Evolutionary conservation across 2,113 vertebrate genomes (phyloP).

Genomic region (Charadrius vociferus): DNA sequence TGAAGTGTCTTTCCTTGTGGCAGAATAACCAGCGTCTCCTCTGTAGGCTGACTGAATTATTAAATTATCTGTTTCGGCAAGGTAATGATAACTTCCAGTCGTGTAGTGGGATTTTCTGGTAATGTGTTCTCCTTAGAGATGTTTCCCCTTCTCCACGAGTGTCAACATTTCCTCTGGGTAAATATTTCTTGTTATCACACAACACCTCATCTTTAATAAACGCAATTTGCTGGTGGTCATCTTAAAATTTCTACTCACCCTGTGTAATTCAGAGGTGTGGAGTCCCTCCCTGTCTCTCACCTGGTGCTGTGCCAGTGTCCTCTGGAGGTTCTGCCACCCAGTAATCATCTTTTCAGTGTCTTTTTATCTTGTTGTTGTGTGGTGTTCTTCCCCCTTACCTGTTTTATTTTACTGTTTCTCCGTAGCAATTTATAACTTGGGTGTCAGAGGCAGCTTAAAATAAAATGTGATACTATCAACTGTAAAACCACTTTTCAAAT

Average conservation of each 20-base stretch:
- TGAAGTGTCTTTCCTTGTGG: not conserved
- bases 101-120: not conserved
- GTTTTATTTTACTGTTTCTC: not conserved
- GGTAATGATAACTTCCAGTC: not conserved
- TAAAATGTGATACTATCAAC: not conserved
- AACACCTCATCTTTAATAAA: not conserved
- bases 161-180: not conserved
- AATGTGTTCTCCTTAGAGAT: not conserved
- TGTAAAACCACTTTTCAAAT: not conserved
- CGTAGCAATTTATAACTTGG: not conserved
- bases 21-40: not conserved
- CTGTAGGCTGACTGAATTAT: not conserved
- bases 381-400: not conserved
- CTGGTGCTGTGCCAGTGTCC: not conserved
- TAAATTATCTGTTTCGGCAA: not conserved
- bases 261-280: not conserved
- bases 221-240: not conserved
- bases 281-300: not conserved
- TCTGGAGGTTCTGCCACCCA: not conserved
- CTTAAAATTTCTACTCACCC: not conserved
- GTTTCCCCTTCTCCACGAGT: not conserved
- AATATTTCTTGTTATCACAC: not conserved
- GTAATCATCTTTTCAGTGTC: not conserved
- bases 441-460: not conserved
- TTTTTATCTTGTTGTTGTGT: not conserved